Evolutionary conservation across 2,888 invertebrate species (phyloP).

Genomic region (Mycalesis mineus): DNA sequence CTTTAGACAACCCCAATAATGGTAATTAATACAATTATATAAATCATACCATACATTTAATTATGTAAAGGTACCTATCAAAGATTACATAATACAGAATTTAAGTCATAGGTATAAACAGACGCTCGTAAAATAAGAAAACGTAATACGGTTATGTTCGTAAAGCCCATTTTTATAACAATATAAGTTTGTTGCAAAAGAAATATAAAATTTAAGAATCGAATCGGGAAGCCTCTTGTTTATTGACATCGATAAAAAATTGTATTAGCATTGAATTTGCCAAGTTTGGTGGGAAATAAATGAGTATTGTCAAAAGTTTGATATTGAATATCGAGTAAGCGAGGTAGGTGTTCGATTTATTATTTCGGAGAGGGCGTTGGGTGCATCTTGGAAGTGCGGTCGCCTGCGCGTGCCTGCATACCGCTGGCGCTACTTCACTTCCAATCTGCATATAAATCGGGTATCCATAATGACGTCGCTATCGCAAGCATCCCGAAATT

Average conservation of each 20-base stretch:
- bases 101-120: neutral
- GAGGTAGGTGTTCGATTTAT: slow-evolving; percentile 25
- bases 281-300: slow-evolving; percentile 12
- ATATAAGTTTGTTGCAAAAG: slow-evolving; percentile 7
- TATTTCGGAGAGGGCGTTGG: slow-evolving; percentile 25
- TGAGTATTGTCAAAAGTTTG: slow-evolving; percentile 10
- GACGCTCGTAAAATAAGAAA: neutral
- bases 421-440: slow-evolving; percentile 53
- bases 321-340: slow-evolving; percentile 16
- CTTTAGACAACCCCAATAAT: too few relatives aligned
- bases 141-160: neutral
- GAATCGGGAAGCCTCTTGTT: slow-evolving; percentile 3
- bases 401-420: slow-evolving; percentile 48
- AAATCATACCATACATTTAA: neutral
- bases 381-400: slow-evolving; percentile 34
- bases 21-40: too few relatives aligned
- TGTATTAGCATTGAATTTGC: slow-evolving; percentile 2
- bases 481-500: slow-evolving; percentile 73
- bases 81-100: neutral
- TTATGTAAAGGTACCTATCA: neutral
- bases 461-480: slow-evolving; percentile 75
- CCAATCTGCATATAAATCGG: slow-evolving; percentile 79
- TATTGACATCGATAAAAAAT: slow-evolving; percentile 5
- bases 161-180: neutral
- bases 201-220: slow-evolving; percentile 8